These are phyloP conservation scores for Neoaliturus tenellus DNA, from an alignment of 2,888 invertebrate genomes.

Conservation along the genomic window DNA sequence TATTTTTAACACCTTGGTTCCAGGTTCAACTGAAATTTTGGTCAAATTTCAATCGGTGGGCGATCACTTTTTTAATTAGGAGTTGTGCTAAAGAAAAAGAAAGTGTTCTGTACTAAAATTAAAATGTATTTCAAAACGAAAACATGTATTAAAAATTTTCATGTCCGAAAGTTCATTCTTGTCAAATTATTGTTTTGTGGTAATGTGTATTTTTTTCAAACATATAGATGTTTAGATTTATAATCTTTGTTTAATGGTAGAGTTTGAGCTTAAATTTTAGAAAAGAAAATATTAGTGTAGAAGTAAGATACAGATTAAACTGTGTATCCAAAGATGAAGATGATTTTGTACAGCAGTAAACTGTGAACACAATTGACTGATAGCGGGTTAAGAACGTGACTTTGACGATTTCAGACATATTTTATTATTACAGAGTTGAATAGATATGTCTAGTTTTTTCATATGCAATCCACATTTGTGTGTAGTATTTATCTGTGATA, in stretches of 20 bases:
- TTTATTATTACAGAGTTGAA: constrained; percentile 10
- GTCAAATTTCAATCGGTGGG: too few relatives aligned
- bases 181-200: too few relatives aligned
- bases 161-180: too few relatives aligned
- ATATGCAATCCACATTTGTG: neutral
- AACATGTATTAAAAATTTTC: too few relatives aligned
- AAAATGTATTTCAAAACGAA: too few relatives aligned
- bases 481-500: constrained; percentile 39
- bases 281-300: neutral
- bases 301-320: neutral
- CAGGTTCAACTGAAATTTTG: too few relatives aligned
- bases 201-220: too few relatives aligned
- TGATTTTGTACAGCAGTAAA: neutral
- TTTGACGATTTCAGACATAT: neutral
- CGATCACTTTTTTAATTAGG: too few relatives aligned
- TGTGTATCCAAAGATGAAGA: constrained; percentile 5
- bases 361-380: constrained; percentile 14
- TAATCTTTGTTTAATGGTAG: neutral
- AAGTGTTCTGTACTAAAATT: too few relatives aligned
- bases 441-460: constrained; percentile 25
- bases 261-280: neutral
- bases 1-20: too few relatives aligned
- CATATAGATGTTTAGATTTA: too few relatives aligned
- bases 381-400: neutral
- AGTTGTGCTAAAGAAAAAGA: too few relatives aligned